Conservation (phyloP, 2,888 invertebrate genomes). For the Steinernema carpocapsae region DNA sequence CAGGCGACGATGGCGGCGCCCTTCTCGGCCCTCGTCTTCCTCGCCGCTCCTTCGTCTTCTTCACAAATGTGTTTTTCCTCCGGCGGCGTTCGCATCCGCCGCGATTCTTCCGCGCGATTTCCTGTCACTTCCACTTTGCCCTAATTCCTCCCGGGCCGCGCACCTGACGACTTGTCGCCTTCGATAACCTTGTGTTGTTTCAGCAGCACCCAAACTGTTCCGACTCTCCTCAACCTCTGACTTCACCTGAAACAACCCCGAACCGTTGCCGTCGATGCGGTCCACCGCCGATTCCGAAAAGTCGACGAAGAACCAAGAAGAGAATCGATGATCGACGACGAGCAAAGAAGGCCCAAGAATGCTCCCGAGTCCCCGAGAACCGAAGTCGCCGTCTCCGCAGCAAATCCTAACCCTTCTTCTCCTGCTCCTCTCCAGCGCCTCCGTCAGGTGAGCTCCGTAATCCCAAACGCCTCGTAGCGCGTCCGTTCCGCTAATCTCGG, state of each 20-base stretch:
- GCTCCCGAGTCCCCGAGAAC: constrained; percentile 13
- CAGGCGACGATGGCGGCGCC: constrained; percentile 27
- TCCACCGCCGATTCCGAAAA: constrained; percentile 8
- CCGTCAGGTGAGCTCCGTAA: not conserved
- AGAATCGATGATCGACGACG: constrained; percentile 25
- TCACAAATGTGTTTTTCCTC: constrained; percentile 16
- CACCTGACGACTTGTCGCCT: constrained; percentile 24
- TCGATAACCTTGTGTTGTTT: constrained; percentile 21
- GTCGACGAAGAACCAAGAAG: not conserved
- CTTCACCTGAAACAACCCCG: not conserved
- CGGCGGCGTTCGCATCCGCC: constrained; percentile 6
- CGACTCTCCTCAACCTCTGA: not conserved
- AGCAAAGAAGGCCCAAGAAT: not conserved
- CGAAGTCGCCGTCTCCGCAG: not conserved
- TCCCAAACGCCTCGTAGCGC: too few relatives aligned
- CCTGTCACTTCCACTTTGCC: constrained; percentile 29
- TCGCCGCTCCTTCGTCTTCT: too few relatives aligned
- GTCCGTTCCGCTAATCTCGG: too few relatives aligned
- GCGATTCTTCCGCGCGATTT: constrained; percentile 34
- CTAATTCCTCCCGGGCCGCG: not conserved
- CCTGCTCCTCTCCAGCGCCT: not conserved
- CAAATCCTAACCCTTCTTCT: constrained; percentile 1
- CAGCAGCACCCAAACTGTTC: constrained; percentile 14
- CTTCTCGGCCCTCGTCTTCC: not conserved
- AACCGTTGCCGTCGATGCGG: constrained; percentile 21